Evolutionary conservation across 2,888 invertebrate genomes (phyloP).

Genomic region (Crioceris asparagi): DNA sequence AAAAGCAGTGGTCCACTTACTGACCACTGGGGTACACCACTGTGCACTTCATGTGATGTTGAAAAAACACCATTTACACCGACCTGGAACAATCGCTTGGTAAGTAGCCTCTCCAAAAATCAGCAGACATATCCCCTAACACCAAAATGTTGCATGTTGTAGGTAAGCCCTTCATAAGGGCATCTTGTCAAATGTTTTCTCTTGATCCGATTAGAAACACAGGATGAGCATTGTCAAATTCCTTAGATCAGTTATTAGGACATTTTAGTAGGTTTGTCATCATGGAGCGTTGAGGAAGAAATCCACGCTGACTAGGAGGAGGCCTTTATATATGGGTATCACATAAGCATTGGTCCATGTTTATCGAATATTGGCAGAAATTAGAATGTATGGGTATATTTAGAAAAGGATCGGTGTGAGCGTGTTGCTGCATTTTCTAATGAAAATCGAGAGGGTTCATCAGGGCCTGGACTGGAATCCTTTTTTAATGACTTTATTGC

Average conservation of each 20-base stretch:
- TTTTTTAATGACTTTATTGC: too few species aligned
- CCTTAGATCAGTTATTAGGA: not conserved
- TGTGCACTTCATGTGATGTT: too few species aligned
- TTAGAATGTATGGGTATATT: too few species aligned
- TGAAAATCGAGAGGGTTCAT: too few species aligned
- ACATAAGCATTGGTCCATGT: too few species aligned
- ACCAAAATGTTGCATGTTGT: not conserved
- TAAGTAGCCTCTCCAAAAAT: not conserved
- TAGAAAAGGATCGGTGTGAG: too few species aligned
- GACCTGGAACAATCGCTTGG: not conserved
- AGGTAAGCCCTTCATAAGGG: not conserved
- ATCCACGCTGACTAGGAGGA: not conserved
- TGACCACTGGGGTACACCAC: too few species aligned
- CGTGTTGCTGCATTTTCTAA: too few species aligned
- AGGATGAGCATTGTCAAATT: not conserved
- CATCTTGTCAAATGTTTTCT: not conserved
- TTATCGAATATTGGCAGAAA: too few species aligned
- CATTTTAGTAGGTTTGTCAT: not conserved
- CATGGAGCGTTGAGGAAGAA: not conserved
- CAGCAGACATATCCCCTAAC: not conserved
- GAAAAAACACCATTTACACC: not conserved
- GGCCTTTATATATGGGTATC: too few species aligned
- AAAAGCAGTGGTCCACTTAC: too few species aligned
- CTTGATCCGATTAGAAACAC: not conserved
- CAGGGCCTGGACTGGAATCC: too few species aligned